Evolutionary conservation across 2,888 invertebrate genomes (phyloP).

Genomic region (Megaustenia siamemsis): DNA sequence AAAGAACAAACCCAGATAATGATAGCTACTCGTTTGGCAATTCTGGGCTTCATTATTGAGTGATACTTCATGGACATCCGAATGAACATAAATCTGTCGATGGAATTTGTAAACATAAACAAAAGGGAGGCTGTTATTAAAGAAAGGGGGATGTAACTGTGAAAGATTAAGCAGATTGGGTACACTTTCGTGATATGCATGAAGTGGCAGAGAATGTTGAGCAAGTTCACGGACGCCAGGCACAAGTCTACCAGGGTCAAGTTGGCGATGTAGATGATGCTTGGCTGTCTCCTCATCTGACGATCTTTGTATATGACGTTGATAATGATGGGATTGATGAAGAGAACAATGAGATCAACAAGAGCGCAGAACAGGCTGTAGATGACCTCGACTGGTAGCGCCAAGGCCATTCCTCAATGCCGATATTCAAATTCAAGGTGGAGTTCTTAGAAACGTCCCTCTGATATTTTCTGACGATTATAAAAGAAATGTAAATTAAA

Average conservation of each 20-base stretch:
- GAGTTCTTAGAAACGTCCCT: neutral
- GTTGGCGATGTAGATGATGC: slow-evolving; percentile 39
- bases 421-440: neutral
- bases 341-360: slow-evolving; percentile 4
- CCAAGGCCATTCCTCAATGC: neutral
- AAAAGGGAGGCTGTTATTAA: neutral
- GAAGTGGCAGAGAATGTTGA: neutral
- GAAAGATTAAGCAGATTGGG: neutral
- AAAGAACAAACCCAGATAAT: slow-evolving; percentile 1
- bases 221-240: slow-evolving; percentile 9
- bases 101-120: slow-evolving; percentile 39
- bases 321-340: slow-evolving; percentile 42
- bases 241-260: slow-evolving; percentile 30
- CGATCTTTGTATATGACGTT: slow-evolving; percentile 36
- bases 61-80: slow-evolving; percentile 36
- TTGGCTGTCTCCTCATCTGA: slow-evolving; percentile 26
- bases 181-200: neutral
- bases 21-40: slow-evolving; percentile 9
- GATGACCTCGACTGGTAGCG: slow-evolving; percentile 13
- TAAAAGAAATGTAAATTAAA: neutral
- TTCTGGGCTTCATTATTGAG: slow-evolving; percentile 14
- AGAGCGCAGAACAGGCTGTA: neutral
- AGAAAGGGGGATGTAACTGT: neutral
- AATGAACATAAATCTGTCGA: slow-evolving; percentile 42
- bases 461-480: neutral